Evolutionary conservation across 2,113 vertebrate species (phyloP).

Genomic region (Tragelaphus scriptus): DNA sequence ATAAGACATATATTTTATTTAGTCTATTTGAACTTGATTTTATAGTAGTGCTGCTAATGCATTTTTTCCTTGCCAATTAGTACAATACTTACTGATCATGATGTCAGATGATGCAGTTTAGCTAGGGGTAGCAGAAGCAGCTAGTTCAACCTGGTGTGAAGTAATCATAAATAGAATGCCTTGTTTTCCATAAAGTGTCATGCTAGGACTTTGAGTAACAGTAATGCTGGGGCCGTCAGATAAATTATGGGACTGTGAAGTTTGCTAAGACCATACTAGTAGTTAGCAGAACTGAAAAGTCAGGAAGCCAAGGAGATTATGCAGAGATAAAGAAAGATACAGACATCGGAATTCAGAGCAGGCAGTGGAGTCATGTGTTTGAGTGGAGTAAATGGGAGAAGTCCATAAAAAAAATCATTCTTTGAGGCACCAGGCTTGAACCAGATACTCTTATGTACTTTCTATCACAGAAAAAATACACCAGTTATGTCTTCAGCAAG

Average conservation of each 20-base stretch:
- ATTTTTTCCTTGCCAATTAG: slow-evolving; percentile 34
- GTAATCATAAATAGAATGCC: not conserved
- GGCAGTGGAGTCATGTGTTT: not conserved
- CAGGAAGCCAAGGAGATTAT: not conserved
- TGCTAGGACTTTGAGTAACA: not conserved
- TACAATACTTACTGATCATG: slow-evolving; percentile 9
- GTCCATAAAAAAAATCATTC: not conserved
- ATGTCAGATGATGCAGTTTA: not conserved
- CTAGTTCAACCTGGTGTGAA: not conserved
- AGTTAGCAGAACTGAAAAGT: not conserved
- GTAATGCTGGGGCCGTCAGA: not conserved
- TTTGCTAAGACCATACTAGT: not conserved
- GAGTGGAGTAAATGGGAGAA: not conserved
- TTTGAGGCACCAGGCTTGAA: not conserved
- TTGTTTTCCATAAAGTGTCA: not conserved
- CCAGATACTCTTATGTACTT: not conserved
- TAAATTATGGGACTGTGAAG: not conserved
- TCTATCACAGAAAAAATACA: not conserved
- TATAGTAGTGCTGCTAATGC: not conserved
- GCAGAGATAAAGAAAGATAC: not conserved
- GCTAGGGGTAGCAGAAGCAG: not conserved
- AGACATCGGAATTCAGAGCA: not conserved
- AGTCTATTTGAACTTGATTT: slow-evolving; percentile 27
- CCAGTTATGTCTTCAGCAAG: not conserved
- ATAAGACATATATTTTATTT: not conserved